Evolutionary conservation across 2,888 invertebrate genomes (phyloP), one percentile per base, ranked within the genome.

Genomic region (Tetramorium bicarinatum): DNA sequence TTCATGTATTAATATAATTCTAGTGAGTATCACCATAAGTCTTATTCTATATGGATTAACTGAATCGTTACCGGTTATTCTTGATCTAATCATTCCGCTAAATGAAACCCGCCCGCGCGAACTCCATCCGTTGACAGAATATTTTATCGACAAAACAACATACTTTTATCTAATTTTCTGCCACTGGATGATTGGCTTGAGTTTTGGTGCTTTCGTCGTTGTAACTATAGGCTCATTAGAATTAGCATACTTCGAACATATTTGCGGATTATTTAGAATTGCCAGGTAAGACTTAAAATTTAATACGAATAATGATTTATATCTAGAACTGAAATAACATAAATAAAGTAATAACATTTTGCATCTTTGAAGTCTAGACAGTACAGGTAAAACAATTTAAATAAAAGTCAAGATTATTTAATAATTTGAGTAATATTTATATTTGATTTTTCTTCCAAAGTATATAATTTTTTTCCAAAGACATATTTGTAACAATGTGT

Each of bases 151-250:
- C n/a, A 18, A 74, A 44, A 7, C 15, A 2, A 47, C 59, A 9
- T 61, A 74, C 4, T 74, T 29, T 61, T 75, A 61, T 25, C 21
- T 21, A 29, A 29, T 75, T n/a, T 21, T 75, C 8, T 61, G 34
- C 7, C 61, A 75, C 15, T 75, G 21, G 15, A 21, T 61, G 1
- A 3, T 75, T 47, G 13, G 3, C 2, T 1, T 61, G 8, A 13
- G 2, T n/a, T 13, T 75, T 21, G 47, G 29, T 47, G 6, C 0
- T 7, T 59, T 29, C 15, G 15, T 34, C 2, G 0, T 61, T 47
- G 21, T 72, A 13, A 13, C 6, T 29, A n/a, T n/a, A n/a, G 0
- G 1, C 34, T 34, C 34, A 4, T 9, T 61, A 2, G n/a, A n/a
- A n/a, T 4, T 61, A 4, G n/a, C 34, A 21, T 75, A 47, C 18